phyloP scores from a whole-genome alignment of 2,113 vertebrate genomes.

The Oriolus oriolus region DNA sequence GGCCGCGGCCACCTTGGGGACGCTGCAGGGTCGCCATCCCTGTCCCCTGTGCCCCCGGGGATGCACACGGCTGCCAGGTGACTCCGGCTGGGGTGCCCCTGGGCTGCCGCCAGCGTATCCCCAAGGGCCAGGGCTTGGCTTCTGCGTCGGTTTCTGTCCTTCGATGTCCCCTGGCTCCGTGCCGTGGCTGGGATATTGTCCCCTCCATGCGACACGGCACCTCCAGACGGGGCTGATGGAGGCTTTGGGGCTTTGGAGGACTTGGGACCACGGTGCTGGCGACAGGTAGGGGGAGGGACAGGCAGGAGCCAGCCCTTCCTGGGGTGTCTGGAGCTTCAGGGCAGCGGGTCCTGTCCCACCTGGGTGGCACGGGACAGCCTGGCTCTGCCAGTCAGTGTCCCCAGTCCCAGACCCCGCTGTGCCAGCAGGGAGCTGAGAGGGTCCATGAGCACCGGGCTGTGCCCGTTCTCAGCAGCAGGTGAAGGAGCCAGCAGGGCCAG shows the following conservation, averaged over 20 bases:
- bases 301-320: background rate
- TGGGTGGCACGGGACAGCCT: background rate
- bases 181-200: background rate
- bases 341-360: background rate
- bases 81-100: background rate
- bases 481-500: background rate
- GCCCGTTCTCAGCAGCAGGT: background rate
- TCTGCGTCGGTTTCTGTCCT: background rate
- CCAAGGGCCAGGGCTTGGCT: background rate
- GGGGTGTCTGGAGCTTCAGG: background rate
- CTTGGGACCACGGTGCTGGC: accelerated
- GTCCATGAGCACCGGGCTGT: accelerated
- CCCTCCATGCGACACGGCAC: background rate
- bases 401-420: accelerated
- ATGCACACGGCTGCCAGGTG: background rate
- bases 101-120: background rate
- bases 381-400: background rate
- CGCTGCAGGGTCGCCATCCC: accelerated
- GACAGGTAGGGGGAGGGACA: background rate
- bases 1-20: background rate
- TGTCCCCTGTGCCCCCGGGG: background rate
- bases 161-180: background rate
- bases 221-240: background rate
- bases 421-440: background rate
- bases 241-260: background rate